A percentile compares a stretch with the other conserved stretches of the same genome.
Conservation (phyloP, 2,797 vertebrate species). For the Myiotriccus ornatus region DNA sequence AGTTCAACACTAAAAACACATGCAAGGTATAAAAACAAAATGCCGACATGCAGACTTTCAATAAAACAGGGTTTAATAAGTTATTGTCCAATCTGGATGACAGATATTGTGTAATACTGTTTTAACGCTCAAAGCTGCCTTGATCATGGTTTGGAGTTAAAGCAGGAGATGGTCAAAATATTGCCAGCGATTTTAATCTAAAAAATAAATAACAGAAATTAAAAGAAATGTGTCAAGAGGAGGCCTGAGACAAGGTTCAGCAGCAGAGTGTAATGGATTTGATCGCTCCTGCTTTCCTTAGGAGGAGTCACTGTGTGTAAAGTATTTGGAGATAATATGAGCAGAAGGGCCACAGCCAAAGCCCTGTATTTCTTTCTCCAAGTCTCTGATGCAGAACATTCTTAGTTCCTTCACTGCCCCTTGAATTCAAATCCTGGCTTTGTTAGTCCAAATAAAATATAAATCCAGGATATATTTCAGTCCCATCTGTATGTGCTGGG, state of each 20-base stretch:
- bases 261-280: background rate
- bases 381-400: constrained; percentile 51
- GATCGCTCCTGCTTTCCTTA: background rate
- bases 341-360: constrained; percentile 22
- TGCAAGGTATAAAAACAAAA: constrained; percentile 36
- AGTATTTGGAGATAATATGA: constrained; percentile 53
- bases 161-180: constrained; percentile 20
- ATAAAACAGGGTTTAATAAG: constrained; percentile 15
- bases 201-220: constrained; percentile 44
- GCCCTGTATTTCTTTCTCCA: constrained; percentile 45
- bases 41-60: constrained; percentile 23
- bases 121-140: constrained; percentile 15
- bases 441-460: constrained; percentile 48
- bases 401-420: constrained; percentile 12
- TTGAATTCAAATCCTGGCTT: constrained; percentile 58
- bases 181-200: constrained; percentile 22
- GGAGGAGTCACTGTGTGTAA: constrained; percentile 24
- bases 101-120: constrained; percentile 13
- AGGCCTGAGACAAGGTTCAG: constrained; percentile 38
- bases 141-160: constrained; percentile 6
- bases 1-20: constrained; percentile 47
- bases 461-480: constrained; percentile 24
- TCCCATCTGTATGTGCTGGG: constrained; percentile 32
- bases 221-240: constrained; percentile 33
- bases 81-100: constrained; percentile 41